Conservation (phyloP, 2,888 invertebrate genomes). For the Trissolcus japonicus region DNA sequence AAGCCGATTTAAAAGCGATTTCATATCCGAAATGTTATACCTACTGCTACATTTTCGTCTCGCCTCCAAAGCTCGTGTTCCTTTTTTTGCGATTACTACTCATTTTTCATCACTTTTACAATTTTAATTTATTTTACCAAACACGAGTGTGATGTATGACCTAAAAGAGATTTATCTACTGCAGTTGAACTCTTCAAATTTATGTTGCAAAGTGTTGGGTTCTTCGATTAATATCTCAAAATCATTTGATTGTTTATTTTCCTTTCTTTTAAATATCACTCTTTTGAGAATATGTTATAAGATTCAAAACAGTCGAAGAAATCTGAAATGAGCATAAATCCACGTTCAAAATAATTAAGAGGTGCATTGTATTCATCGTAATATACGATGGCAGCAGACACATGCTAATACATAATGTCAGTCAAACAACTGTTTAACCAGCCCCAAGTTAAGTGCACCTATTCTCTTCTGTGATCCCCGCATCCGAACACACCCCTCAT, state of each 20-base stretch:
- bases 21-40: constrained; percentile 75
- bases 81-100: constrained; percentile 47
- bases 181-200: no score
- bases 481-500: constrained; percentile 9
- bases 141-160: constrained; percentile 8
- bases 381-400: constrained; percentile 74
- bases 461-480: constrained; percentile 57
- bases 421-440: constrained; percentile 75
- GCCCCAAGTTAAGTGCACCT: constrained; percentile 74
- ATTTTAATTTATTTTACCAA: constrained; percentile 40
- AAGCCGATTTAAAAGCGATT: constrained; percentile 77
- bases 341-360: constrained; percentile 32
- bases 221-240: no score
- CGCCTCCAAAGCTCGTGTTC: constrained; percentile 45
- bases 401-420: constrained; percentile 75
- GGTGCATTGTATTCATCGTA: constrained; percentile 62
- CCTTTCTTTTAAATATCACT: no score
- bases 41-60: constrained; percentile 59
- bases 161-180: constrained; percentile 11
- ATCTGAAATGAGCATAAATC: background rate
- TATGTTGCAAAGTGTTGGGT: no score
- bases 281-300: no score
- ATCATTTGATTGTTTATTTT: no score
- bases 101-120: constrained; percentile 38
- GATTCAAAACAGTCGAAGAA: background rate